Evolutionary conservation across 2,888 invertebrate species (phyloP).

Genomic region (Cantharis flavilabris): DNA sequence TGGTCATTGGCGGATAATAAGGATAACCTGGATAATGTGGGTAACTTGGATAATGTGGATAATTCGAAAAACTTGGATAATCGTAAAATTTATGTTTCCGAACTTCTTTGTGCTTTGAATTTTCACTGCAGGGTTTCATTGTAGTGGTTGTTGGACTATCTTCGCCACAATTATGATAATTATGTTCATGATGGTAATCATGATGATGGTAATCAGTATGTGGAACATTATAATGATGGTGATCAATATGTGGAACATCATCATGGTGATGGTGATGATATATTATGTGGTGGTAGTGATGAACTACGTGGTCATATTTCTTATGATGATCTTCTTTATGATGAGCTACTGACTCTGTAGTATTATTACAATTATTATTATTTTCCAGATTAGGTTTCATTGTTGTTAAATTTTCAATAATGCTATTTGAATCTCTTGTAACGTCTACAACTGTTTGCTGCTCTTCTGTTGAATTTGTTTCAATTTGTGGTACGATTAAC

Average conservation of each 20-base stretch:
- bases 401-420: not conserved
- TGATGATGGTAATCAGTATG: not conserved
- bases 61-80: not conserved
- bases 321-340: not conserved
- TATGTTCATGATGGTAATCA: not conserved
- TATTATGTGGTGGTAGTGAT: not conserved
- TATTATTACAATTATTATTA: not conserved
- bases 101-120: not conserved
- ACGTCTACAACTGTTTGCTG: too few relatives aligned
- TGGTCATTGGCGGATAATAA: not conserved
- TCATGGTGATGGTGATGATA: not conserved
- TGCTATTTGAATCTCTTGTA: too few relatives aligned
- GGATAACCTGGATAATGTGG: not conserved
- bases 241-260: not conserved
- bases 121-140: not conserved
- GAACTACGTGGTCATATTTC: not conserved
- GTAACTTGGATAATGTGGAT: not conserved
- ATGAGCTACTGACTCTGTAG: not conserved
- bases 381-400: too few relatives aligned
- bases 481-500: too few relatives aligned
- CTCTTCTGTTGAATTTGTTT: too few relatives aligned
- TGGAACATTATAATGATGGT: not conserved
- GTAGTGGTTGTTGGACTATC: not conserved
- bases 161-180: not conserved
- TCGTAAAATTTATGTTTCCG: not conserved